phyloP scores from a whole-genome alignment of 2,113 vertebrate species.

The Podarcis muralis region DNA sequence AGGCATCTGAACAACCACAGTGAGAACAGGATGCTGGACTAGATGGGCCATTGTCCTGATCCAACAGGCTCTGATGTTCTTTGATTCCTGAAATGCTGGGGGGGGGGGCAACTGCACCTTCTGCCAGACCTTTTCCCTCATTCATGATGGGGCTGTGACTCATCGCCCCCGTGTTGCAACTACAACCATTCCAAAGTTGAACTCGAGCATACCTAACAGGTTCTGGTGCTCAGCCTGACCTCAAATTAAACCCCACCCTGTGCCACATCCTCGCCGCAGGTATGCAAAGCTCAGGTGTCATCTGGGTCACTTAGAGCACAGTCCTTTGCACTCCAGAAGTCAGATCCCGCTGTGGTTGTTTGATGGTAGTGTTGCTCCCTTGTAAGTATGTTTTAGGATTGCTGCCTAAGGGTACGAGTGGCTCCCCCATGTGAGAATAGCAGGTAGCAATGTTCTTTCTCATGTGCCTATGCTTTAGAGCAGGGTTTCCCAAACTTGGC shows the following conservation, averaged over 20 bases:
- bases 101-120: neutral
- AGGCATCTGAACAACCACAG: no score
- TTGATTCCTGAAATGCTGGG: neutral
- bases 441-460: neutral
- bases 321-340: no score
- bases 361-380: neutral
- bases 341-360: neutral
- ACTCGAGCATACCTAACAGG: neutral
- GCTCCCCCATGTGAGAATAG: no score
- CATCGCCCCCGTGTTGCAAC: no score
- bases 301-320: neutral
- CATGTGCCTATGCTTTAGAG: neutral
- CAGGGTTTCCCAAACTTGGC: no score
- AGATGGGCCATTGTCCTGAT: no score
- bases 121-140: neutral
- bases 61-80: no score
- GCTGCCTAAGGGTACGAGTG: no score
- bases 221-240: neutral
- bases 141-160: neutral
- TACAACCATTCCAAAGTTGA: neutral
- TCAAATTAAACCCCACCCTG: neutral
- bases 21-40: no score
- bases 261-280: neutral
- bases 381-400: neutral
- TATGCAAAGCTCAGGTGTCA: neutral